These are phyloP conservation scores for Papilio protenor DNA, from an alignment of 2,888 invertebrate genomes.

Conservation along the genomic window DNA sequence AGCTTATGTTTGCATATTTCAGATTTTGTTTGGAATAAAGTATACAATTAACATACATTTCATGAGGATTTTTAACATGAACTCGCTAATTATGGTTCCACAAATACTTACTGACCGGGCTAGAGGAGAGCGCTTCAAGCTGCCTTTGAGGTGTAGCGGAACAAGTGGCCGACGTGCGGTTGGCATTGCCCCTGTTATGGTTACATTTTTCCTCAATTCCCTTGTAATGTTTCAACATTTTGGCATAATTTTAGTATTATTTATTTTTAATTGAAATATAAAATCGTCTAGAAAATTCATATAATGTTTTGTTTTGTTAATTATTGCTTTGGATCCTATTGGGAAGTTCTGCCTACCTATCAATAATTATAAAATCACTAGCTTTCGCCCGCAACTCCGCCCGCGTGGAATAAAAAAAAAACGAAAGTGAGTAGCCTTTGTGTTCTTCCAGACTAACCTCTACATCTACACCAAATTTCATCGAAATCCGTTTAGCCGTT, in stretches of 20 bases:
- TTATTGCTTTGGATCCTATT: too few species aligned
- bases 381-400: too few species aligned
- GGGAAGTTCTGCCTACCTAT: too few species aligned
- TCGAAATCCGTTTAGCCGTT: too few species aligned
- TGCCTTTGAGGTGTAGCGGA: slow-evolving; percentile 41
- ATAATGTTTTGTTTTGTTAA: too few species aligned
- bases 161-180: slow-evolving; percentile 36
- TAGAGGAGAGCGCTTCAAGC: slow-evolving; percentile 38
- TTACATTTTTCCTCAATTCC: slow-evolving; percentile 30
- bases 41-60: slow-evolving; percentile 16
- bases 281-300: background rate
- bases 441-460: too few species aligned
- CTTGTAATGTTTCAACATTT: slow-evolving; percentile 29
- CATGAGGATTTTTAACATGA: slow-evolving; percentile 24
- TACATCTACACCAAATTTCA: too few species aligned
- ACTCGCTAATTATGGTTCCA: slow-evolving; percentile 39
- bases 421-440: too few species aligned
- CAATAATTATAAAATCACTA: too few species aligned
- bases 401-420: too few species aligned
- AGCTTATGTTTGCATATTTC: background rate
- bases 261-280: background rate
- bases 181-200: slow-evolving; percentile 28
- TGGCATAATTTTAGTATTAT: background rate
- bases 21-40: background rate
- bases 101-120: slow-evolving; percentile 42